Evolutionary conservation across 2,888 invertebrate genomes (phyloP).

Genomic region (Leptarthrus brevirostris): DNA sequence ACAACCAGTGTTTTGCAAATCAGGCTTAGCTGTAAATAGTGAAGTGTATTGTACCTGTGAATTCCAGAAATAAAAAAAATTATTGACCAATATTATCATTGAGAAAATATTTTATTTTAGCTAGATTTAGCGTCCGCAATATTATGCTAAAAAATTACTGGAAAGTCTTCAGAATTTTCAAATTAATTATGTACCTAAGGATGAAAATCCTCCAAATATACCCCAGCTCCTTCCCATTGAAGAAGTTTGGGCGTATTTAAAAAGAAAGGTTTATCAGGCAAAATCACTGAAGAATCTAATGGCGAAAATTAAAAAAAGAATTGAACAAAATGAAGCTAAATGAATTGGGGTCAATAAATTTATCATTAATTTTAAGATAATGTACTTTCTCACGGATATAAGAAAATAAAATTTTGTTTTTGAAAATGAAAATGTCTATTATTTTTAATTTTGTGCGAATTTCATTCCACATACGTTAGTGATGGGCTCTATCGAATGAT

Average conservation of each 20-base stretch:
- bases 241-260: neutral
- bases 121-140: neutral
- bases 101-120: neutral
- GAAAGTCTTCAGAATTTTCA: neutral
- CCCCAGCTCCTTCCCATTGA: constrained; percentile 4
- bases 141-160: neutral
- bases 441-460: too few species aligned
- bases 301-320: too few species aligned
- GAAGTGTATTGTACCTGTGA: neutral
- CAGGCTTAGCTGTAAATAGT: neutral
- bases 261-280: constrained; percentile 4
- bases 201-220: neutral
- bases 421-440: too few species aligned
- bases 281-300: neutral
- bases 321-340: neutral
- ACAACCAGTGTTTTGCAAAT: neutral
- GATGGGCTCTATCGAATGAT: too few species aligned
- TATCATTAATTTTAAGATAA: too few species aligned
- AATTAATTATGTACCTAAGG: neutral
- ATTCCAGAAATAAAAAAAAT: neutral
- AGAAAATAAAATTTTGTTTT: too few species aligned
- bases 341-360: neutral
- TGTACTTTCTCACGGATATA: too few species aligned
- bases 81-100: neutral
- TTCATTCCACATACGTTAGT: too few species aligned